Conservation (phyloP, 2,888 invertebrate species). For the Agriopis leucophaearia region DNA sequence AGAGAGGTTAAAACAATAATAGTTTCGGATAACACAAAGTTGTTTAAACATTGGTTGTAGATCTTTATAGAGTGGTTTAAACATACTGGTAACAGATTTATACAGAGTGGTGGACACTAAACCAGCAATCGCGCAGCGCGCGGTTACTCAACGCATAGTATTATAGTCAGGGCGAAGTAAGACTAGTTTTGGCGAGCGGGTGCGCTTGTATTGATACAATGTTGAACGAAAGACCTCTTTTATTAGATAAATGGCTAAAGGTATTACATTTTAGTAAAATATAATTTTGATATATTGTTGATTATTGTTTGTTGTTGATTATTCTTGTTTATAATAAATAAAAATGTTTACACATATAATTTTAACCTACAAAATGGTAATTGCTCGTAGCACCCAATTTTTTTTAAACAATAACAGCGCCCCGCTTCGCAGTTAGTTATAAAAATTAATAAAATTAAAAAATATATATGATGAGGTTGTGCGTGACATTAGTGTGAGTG, state of each 20-base stretch:
- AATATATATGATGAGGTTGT: constrained; percentile 68
- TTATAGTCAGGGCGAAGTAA: constrained; percentile 35
- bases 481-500: constrained; percentile 61
- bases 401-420: constrained; percentile 1
- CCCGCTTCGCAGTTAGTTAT: constrained; percentile 49
- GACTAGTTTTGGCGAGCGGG: constrained; percentile 27
- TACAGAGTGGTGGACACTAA: constrained; percentile 31
- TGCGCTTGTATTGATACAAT: constrained; percentile 6
- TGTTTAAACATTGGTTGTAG: background rate
- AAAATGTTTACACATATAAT: too few species aligned
- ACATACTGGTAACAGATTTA: background rate
- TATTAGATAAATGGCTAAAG: background rate
- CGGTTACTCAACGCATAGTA: constrained; percentile 34
- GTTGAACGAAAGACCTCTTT: background rate
- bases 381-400: too few species aligned
- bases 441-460: constrained; percentile 48
- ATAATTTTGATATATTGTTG: too few species aligned
- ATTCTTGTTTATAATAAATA: too few species aligned
- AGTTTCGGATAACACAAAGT: background rate
- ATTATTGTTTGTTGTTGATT: too few species aligned
- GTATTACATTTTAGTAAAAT: background rate
- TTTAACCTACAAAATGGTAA: too few species aligned
- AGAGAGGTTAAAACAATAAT: background rate
- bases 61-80: background rate
- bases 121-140: constrained; percentile 34